Evolutionary conservation across 2,113 vertebrate species (phyloP).

Genomic region (Pollimyrus isidori): DNA sequence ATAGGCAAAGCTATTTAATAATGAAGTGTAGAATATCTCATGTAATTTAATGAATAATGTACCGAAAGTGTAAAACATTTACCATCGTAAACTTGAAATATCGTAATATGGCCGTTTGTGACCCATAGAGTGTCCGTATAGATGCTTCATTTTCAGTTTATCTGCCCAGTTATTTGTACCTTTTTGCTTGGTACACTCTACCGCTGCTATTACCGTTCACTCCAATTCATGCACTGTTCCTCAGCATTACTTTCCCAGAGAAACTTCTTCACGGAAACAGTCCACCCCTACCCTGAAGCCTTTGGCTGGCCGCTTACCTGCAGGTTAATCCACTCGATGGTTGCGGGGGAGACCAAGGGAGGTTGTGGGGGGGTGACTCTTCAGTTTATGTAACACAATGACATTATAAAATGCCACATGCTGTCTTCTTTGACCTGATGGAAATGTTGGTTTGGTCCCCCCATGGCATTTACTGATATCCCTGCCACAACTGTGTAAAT

Average conservation of each 20-base stretch:
- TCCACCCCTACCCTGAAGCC: neutral
- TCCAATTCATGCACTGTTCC: neutral
- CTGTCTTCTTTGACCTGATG: neutral
- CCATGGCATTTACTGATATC: neutral
- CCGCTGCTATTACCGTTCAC: neutral
- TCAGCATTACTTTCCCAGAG: neutral
- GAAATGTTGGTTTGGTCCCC: neutral
- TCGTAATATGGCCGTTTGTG: too few species aligned
- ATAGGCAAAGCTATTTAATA: too few species aligned
- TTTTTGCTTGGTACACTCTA: neutral
- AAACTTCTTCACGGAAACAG: neutral
- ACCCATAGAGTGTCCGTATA: too few species aligned
- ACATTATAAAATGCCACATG: conserved; percentile 6
- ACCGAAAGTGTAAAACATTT: too few species aligned
- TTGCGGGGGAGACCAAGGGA: too few species aligned
- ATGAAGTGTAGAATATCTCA: too few species aligned
- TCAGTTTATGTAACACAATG: neutral
- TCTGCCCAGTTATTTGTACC: neutral
- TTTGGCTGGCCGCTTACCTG: neutral
- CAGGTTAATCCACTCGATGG: neutral
- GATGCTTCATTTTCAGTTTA: neutral
- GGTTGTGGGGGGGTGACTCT: neutral
- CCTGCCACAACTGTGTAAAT: neutral
- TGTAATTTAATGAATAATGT: too few species aligned
- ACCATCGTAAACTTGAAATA: too few species aligned